Evolutionary conservation across 2,113 vertebrate genomes (phyloP).

Genomic region (Vulpes vulpes): DNA sequence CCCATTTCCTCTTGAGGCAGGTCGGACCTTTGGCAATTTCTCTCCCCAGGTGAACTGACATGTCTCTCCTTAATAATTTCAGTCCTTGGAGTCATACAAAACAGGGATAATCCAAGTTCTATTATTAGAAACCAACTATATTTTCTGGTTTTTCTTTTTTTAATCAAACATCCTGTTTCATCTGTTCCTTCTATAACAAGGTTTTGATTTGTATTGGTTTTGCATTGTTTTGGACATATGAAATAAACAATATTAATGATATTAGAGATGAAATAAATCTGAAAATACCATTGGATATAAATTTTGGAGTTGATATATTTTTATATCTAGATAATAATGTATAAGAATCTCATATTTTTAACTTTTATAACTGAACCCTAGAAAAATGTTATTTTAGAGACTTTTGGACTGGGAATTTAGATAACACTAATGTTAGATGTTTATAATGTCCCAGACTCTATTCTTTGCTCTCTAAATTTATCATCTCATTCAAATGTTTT

Average conservation of each 20-base stretch:
- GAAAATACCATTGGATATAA: background rate
- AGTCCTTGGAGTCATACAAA: background rate
- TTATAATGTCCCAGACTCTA: background rate
- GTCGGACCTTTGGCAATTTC: background rate
- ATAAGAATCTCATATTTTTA: constrained; percentile 9
- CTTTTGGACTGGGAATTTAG: background rate
- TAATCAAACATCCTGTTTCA: background rate
- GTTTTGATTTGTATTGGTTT: constrained; percentile 51
- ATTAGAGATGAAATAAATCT: background rate
- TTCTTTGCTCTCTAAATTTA: background rate
- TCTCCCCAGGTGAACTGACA: background rate
- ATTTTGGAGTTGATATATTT: constrained; percentile 1
- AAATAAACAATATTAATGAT: constrained; percentile 42
- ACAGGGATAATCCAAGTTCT: background rate
- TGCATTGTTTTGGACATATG: background rate
- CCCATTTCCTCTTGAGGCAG: background rate
- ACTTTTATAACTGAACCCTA: constrained; percentile 16
- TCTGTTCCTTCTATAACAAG: background rate
- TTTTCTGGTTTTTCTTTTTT: background rate
- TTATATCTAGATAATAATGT: background rate
- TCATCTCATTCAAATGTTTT: background rate
- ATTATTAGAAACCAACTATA: constrained; percentile 6
- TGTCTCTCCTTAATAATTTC: background rate
- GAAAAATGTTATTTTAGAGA: constrained; percentile 17
- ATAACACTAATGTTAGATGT: background rate